These are phyloP conservation scores for Leptopilina syphax DNA, from an alignment of 2,888 invertebrate genomes.

Conservation along the genomic window DNA sequence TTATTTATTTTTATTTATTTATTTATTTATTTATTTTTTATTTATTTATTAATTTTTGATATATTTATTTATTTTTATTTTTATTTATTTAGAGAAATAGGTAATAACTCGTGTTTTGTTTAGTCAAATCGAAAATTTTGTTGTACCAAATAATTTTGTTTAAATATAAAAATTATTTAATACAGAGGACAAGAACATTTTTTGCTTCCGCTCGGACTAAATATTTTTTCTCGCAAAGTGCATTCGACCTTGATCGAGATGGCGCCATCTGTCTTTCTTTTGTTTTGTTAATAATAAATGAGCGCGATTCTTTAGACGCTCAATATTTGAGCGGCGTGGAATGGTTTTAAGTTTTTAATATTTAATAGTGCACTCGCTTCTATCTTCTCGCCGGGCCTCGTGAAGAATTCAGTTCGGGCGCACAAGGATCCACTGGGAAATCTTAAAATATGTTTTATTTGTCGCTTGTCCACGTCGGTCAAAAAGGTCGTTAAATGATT, in stretches of 20 bases:
- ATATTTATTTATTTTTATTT: too few relatives aligned
- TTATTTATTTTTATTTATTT: too few relatives aligned
- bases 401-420: conserved; percentile 66
- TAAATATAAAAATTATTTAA: too few relatives aligned
- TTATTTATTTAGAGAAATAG: too few relatives aligned
- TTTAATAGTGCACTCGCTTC: conserved; percentile 68
- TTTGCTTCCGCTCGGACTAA: too few relatives aligned
- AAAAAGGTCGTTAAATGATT: conserved; percentile 63
- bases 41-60: too few relatives aligned
- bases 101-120: too few relatives aligned
- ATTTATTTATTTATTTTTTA: too few relatives aligned
- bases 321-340: conserved; percentile 70
- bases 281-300: conserved; percentile 60
- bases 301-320: conserved; percentile 68
- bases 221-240: too few relatives aligned
- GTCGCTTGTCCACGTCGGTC: conserved; percentile 60
- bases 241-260: conserved; percentile 23
- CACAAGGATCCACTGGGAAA: conserved; percentile 69
- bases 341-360: conserved; percentile 75
- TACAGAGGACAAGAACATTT: too few relatives aligned
- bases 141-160: too few relatives aligned
- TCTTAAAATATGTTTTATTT: conserved; percentile 75
- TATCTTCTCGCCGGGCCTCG: conserved; percentile 60
- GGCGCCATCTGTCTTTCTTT: conserved; percentile 16
- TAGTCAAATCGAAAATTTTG: too few relatives aligned